Percentiles rank a stretch among this genome's conserved stretches.
phyloP scores from a whole-genome alignment of 2,113 vertebrate species.

The Apus apus region DNA sequence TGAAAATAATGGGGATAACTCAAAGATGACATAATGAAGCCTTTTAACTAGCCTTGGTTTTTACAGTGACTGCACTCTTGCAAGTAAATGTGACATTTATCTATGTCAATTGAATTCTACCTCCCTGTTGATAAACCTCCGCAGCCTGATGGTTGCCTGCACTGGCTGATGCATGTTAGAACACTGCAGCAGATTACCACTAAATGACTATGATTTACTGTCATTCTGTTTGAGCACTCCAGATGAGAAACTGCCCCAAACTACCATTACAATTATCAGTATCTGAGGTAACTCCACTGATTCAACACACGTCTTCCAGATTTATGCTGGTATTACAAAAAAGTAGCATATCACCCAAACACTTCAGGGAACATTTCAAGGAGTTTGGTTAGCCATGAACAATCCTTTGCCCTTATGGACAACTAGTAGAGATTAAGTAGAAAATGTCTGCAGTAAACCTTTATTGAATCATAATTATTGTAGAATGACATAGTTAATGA shows the following conservation, averaged over 20 bases:
- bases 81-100: not conserved
- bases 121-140: not conserved
- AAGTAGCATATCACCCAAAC: not conserved
- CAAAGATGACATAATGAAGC: not conserved
- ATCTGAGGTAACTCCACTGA: not conserved
- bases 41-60: not conserved
- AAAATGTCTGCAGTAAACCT: not conserved
- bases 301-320: not conserved
- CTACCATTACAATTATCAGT: not conserved
- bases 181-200: not conserved
- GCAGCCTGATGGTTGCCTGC: not conserved
- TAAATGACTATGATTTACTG: slow-evolving; percentile 23
- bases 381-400: not conserved
- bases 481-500: not conserved
- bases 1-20: not conserved
- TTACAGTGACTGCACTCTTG: not conserved
- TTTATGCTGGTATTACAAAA: not conserved
- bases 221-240: not conserved
- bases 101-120: not conserved
- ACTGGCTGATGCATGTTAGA: accelerated
- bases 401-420: not conserved
- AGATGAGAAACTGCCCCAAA: slow-evolving; percentile 7
- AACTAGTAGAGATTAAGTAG: not conserved
- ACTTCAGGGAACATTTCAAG: not conserved
- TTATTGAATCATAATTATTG: not conserved